Base-by-base conservation (phyloP, 2,113 vertebrate genomes). In the Callorhinus ursinus region DNA sequence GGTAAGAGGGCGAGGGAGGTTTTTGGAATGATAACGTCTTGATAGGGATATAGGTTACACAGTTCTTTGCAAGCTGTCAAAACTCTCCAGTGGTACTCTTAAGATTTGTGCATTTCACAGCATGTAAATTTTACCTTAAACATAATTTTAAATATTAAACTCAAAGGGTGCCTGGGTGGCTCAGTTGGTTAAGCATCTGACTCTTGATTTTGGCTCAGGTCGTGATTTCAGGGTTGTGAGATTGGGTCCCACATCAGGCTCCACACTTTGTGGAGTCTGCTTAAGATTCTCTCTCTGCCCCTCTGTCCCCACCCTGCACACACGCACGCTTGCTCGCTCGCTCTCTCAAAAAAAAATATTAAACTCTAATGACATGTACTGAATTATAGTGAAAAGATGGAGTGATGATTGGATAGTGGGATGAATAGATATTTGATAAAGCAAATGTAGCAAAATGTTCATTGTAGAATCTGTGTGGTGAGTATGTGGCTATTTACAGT, bases 121-220 rank as follows among this genome's bases (percentile, higher is more conserved):
- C 77, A 53, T 83, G 18, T 90, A 83, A 71, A 57, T 90, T 51
- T 93, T 88, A 83, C 46, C 81, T 77, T 55, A 93, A 91, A 65
- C 11, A 72, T 88, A 77, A 53, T 83, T 96, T 83, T 95, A 89
- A 94, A 81, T 19, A 76, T 76, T 76, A 49, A 89, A 55, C 84
- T 69, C 33, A 69, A 69, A 16, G 67, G 67, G 33, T 18, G 19
- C 33, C 67, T 69, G 67, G 65, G 16, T 69, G 8, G 33, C 33
- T 69, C 33, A 69, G 67, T 36, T 36, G 33, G 33, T n/a, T 69
- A 69, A 69, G 67, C n/a, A 19, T 69, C 67, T 36, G n/a, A 36
- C 67, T 69, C 67, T 69, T 69, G 67, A 69, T 69, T 69, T 69
- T 69, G 67, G 33, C 67, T 69, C 67, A 69, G 33, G 33, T 69